A percentile compares a stretch with the other conserved stretches of the same genome.
Evolutionary conservation across 2,888 invertebrate genomes (phyloP).

Genomic region (Hydroisotoma schaefferi): DNA sequence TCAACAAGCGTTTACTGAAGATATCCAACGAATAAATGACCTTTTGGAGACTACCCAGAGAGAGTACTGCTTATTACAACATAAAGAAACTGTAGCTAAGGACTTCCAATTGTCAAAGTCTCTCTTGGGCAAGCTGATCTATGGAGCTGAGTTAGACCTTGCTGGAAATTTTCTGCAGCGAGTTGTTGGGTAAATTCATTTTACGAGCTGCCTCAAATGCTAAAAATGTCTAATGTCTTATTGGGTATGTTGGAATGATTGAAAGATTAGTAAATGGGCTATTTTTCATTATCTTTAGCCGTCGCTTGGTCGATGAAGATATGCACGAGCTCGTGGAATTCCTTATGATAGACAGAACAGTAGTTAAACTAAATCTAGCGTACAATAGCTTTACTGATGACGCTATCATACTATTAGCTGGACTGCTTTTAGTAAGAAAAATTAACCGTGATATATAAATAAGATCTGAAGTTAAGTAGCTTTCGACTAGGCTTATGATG

Average conservation of each 20-base stretch:
- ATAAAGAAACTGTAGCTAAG: background rate
- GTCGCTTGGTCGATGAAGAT: constrained; percentile 39
- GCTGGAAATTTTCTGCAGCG: constrained; percentile 33
- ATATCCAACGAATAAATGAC: background rate
- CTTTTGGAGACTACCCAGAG: constrained; percentile 9
- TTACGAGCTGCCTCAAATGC: background rate
- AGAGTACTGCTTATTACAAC: constrained; percentile 1
- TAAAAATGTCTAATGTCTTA: background rate
- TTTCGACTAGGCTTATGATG: background rate
- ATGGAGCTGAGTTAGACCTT: constrained; percentile 18
- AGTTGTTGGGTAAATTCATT: constrained; percentile 24
- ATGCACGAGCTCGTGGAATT: constrained; percentile 26
- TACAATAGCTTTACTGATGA: constrained; percentile 45
- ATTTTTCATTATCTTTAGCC: constrained; percentile 15
- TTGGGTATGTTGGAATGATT: background rate
- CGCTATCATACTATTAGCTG: constrained; percentile 28
- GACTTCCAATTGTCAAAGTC: background rate
- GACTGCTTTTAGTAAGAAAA: constrained; percentile 28
- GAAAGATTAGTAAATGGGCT: background rate
- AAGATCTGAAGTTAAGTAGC: background rate
- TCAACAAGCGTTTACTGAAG: background rate
- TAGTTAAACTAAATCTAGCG: constrained; percentile 41
- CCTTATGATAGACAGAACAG: constrained; percentile 17
- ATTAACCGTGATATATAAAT: background rate
- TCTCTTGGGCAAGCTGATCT: constrained; percentile 11